Evolutionary conservation across 2,113 vertebrate genomes (phyloP).

Genomic region (Anhinga rufa): DNA sequence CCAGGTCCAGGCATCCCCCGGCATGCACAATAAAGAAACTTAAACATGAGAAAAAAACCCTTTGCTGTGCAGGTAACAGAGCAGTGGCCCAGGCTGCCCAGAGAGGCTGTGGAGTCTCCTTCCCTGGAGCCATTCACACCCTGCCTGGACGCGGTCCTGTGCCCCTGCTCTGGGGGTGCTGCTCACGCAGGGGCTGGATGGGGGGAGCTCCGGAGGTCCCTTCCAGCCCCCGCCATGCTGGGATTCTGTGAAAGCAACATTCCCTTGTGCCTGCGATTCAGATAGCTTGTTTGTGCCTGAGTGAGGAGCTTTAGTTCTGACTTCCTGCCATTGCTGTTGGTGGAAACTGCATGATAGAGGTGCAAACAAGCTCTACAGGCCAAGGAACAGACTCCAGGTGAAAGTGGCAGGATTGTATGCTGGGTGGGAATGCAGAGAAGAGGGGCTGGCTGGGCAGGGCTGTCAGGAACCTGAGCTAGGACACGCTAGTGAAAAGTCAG

Average conservation of each 20-base stretch:
- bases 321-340: background rate
- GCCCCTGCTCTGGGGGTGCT: too few species aligned
- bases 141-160: too few species aligned
- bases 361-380: background rate
- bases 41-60: too few species aligned
- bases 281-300: background rate
- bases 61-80: too few species aligned
- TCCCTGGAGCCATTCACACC: too few species aligned
- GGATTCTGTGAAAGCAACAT: background rate
- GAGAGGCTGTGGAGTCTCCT: too few species aligned
- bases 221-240: too few species aligned
- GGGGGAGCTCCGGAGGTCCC: too few species aligned
- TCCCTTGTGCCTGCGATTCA: background rate
- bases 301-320: background rate
- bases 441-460: background rate
- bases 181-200: too few species aligned
- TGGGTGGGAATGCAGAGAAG: background rate
- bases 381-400: background rate
- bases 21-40: background rate
- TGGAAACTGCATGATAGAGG: background rate
- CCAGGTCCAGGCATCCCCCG: background rate
- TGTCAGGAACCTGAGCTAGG: background rate
- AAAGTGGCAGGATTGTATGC: background rate
- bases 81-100: too few species aligned
- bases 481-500: accelerated